phyloP scores from a whole-genome alignment of 2,888 invertebrate species.

The Euphydryas editha region DNA sequence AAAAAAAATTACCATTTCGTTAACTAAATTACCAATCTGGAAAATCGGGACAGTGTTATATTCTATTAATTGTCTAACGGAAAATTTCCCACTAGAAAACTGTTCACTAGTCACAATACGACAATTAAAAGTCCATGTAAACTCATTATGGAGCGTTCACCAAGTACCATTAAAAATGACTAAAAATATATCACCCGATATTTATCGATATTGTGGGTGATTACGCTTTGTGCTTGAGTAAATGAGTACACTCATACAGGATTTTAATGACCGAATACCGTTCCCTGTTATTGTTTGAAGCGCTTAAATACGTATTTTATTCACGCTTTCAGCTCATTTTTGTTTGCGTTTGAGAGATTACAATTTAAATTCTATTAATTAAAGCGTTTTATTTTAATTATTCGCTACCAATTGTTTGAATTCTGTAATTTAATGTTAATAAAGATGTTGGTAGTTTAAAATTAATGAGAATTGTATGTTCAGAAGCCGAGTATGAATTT shows the following conservation, averaged over 20 bases:
- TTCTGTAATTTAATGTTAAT: not conserved
- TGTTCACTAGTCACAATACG: too few relatives aligned
- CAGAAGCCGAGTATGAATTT: not conserved
- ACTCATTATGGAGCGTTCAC: not conserved
- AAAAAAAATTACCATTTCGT: too few relatives aligned
- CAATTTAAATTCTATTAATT: not conserved
- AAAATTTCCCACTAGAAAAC: too few relatives aligned
- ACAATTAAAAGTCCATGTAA: too few relatives aligned
- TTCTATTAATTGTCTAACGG: too few relatives aligned
- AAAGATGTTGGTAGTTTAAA: not conserved
- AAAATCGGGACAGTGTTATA: too few relatives aligned
- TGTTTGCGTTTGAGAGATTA: not conserved
- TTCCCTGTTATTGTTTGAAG: not conserved
- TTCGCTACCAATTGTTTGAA: not conserved
- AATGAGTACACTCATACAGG: not conserved
- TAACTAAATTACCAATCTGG: too few relatives aligned
- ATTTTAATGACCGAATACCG: conserved; percentile 7
- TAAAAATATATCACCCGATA: conserved; percentile 9
- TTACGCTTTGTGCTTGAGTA: conserved; percentile 13
- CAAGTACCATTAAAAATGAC: not conserved
- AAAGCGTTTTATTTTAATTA: not conserved
- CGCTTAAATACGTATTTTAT: not conserved
- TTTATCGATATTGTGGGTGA: conserved; percentile 25
- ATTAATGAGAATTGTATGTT: not conserved
- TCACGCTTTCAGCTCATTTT: not conserved